A percentile compares a stretch with the other conserved stretches of the same genome.
Evolutionary conservation across 2,113 vertebrate species (phyloP).

Genomic region (Opisthocomus hoazin): DNA sequence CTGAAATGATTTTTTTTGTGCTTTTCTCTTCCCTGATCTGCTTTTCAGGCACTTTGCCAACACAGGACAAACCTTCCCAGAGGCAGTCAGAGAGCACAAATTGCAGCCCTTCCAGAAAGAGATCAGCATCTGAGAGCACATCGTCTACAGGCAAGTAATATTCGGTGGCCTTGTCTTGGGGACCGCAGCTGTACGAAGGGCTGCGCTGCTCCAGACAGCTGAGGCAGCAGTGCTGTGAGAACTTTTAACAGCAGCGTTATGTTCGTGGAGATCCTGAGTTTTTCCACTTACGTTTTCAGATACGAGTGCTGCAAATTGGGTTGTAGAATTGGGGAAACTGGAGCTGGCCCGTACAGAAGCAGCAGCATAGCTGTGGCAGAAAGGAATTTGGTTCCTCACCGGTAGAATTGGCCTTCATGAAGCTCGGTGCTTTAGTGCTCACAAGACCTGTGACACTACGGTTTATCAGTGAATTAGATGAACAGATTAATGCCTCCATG

Average conservation of each 20-base stretch:
- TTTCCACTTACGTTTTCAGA: fast-evolving
- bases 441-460: background rate
- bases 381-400: background rate
- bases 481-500: background rate
- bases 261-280: background rate
- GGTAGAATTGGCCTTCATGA: background rate
- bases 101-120: slow-evolving; percentile 75
- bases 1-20: background rate
- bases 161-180: background rate
- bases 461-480: background rate
- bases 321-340: background rate
- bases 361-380: background rate
- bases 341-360: background rate
- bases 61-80: slow-evolving; percentile 72
- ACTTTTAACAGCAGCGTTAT: background rate
- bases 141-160: slow-evolving; percentile 70
- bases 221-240: background rate
- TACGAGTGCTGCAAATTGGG: too few relatives aligned
- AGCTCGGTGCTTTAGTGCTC: background rate
- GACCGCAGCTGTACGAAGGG: background rate
- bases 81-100: slow-evolving; percentile 66
- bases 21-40: slow-evolving; percentile 13
- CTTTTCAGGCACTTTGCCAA: slow-evolving; percentile 62
- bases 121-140: slow-evolving; percentile 72
- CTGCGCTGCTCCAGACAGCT: background rate